Conservation (phyloP, 2,113 vertebrate species). For the Ceyx margarethae region DNA sequence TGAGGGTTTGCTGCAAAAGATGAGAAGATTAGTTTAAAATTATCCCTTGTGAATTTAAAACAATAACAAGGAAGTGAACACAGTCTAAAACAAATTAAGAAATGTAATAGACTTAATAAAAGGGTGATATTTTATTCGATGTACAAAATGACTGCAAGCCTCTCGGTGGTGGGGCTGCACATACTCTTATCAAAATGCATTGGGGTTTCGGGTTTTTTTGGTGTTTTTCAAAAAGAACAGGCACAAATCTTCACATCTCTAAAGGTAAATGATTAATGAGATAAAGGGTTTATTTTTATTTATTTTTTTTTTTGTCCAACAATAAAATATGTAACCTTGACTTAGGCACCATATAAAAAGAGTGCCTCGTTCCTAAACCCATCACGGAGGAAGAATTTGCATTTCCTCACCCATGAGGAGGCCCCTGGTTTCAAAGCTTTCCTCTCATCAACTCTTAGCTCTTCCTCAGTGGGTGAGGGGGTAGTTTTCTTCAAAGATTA, state of each 20-base stretch:
- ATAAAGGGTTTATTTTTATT: neutral
- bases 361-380: neutral
- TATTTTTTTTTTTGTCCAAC: neutral
- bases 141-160: neutral
- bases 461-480: neutral
- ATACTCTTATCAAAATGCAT: neutral
- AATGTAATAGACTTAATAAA: slow-evolving; percentile 64
- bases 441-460: neutral
- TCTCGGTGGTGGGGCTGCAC: neutral
- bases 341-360: neutral
- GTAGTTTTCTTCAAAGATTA: slow-evolving; percentile 8
- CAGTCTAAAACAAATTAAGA: slow-evolving; percentile 70
- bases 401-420: neutral
- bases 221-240: neutral
- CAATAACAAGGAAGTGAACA: slow-evolving; percentile 67
- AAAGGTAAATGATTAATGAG: neutral
- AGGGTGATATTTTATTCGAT: slow-evolving; percentile 18
- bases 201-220: neutral
- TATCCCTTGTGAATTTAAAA: slow-evolving; percentile 75
- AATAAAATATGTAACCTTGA: neutral
- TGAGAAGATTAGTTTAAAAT: slow-evolving; percentile 80
- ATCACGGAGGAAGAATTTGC: neutral
- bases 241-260: neutral
- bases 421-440: neutral
- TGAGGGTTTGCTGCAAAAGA: slow-evolving; percentile 72